These are phyloP conservation scores for Tyria jacobaeae DNA, from an alignment of 2,888 invertebrate genomes.

Conservation along the genomic window DNA sequence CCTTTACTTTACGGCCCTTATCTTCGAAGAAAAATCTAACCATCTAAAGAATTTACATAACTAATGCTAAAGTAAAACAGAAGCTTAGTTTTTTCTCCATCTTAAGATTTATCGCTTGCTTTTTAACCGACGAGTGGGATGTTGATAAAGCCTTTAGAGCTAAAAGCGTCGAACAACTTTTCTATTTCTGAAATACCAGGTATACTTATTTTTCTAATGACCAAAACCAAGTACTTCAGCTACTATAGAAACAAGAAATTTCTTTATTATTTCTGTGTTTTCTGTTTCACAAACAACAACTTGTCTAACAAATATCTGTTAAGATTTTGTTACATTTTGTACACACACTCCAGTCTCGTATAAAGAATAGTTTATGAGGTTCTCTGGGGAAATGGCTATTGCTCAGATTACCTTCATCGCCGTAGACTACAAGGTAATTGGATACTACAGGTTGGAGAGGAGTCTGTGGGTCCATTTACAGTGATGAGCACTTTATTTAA, in stretches of 20 bases:
- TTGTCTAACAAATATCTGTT: neutral
- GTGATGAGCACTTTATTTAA: neutral
- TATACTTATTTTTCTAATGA: conserved; percentile 17
- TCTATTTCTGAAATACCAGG: conserved; percentile 10
- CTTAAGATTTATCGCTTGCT: conserved; percentile 2
- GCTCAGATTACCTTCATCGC: neutral
- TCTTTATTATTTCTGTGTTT: conserved; percentile 4
- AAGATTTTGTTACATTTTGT: neutral
- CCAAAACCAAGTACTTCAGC: conserved; percentile 23
- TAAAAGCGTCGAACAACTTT: conserved; percentile 4
- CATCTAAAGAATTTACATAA: neutral
- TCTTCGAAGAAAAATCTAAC: neutral
- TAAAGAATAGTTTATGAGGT: neutral
- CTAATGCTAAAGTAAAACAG: neutral
- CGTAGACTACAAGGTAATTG: neutral
- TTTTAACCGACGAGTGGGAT: neutral
- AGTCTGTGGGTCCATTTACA: neutral
- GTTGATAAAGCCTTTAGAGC: neutral
- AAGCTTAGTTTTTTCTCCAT: neutral
- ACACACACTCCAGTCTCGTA: neutral
- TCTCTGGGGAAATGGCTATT: neutral
- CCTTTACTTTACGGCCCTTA: neutral
- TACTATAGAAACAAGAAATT: conserved; percentile 13
- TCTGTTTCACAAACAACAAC: neutral
- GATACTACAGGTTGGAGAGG: neutral